Evolutionary conservation across 1,140 invertebrate genomes (phyloP).

Genomic region (Drosophila varians): DNA sequence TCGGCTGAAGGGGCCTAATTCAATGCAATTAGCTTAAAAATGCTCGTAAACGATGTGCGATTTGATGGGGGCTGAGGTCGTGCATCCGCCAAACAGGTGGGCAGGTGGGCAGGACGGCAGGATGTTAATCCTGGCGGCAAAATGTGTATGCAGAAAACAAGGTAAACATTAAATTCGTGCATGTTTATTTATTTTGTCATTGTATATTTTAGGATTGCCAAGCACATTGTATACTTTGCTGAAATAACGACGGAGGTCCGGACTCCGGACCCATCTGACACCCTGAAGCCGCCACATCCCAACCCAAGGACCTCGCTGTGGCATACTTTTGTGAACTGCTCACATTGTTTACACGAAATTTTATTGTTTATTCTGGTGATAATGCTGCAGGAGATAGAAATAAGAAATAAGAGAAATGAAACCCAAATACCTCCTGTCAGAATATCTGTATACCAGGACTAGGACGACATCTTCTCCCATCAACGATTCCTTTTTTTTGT

Average conservation of each 20-base stretch:
- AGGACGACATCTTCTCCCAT: slow-evolving; percentile 1
- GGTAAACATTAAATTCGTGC: neutral
- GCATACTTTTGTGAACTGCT: slow-evolving; percentile 43
- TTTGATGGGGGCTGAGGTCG: neutral
- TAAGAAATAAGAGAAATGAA: slow-evolving; percentile 15
- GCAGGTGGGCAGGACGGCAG: neutral
- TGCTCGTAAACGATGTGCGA: neutral
- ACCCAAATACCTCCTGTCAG: slow-evolving; percentile 11
- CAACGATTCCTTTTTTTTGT: too few species aligned
- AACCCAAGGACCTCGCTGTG: slow-evolving; percentile 11
- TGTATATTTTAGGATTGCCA: neutral
- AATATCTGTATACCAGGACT: slow-evolving; percentile 25
- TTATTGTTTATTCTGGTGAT: slow-evolving; percentile 54
- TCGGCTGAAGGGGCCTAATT: slow-evolving; percentile 4
- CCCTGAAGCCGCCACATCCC: neutral
- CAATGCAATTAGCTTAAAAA: slow-evolving; percentile 18
- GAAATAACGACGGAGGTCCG: neutral
- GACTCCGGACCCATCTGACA: neutral
- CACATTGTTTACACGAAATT: slow-evolving; percentile 58
- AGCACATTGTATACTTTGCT: neutral
- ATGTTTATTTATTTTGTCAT: neutral
- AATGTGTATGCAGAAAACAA: neutral
- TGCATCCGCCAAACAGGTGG: neutral
- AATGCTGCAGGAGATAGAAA: slow-evolving; percentile 25
- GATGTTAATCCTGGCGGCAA: neutral